Conservation (phyloP, 1,140 invertebrate species). For the Ptiloglossa arizonensis region DNA sequence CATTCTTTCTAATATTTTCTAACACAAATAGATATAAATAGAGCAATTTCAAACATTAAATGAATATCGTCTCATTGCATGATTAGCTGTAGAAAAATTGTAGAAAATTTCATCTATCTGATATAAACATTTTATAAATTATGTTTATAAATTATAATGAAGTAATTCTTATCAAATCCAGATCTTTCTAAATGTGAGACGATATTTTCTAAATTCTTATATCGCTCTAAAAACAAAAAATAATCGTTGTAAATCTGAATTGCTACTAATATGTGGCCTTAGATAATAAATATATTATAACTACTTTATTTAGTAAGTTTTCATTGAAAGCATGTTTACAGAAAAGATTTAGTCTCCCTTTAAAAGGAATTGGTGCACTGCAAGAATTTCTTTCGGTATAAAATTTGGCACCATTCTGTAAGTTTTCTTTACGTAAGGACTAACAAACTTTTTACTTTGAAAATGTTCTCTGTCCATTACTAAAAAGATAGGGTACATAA, state of each 20-base stretch:
- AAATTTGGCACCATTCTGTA: slow-evolving; percentile 66
- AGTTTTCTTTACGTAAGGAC: slow-evolving; percentile 5
- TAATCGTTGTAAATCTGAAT: slow-evolving; percentile 48
- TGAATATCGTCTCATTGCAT: slow-evolving; percentile 52
- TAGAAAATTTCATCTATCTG: slow-evolving; percentile 55
- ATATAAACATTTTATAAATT: slow-evolving; percentile 19
- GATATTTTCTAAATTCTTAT: slow-evolving; percentile 50
- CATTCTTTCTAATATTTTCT: slow-evolving; percentile 2
- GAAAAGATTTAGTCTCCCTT: slow-evolving; percentile 38
- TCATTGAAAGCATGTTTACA: slow-evolving; percentile 40
- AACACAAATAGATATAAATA: slow-evolving; percentile 37
- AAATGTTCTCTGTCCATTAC: slow-evolving; percentile 4
- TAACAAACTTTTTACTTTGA: slow-evolving; percentile 15
- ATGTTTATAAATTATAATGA: slow-evolving; percentile 16
- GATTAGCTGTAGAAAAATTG: slow-evolving; percentile 51
- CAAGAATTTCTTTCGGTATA: slow-evolving; percentile 56
- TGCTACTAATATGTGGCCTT: slow-evolving; percentile 38
- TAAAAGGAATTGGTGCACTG: slow-evolving; percentile 55
- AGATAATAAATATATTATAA: slow-evolving; percentile 55
- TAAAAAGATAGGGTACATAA: slow-evolving; percentile 29
- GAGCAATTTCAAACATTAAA: slow-evolving; percentile 24
- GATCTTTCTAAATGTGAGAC: slow-evolving; percentile 39
- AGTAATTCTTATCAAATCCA: slow-evolving; percentile 19
- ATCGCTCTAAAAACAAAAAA: slow-evolving; percentile 45
- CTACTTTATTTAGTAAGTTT: slow-evolving; percentile 37